Evolutionary conservation across 2,888 invertebrate species (phyloP), one percentile per base, ranked within the genome.

Genomic region (Chalcis sispes): DNA sequence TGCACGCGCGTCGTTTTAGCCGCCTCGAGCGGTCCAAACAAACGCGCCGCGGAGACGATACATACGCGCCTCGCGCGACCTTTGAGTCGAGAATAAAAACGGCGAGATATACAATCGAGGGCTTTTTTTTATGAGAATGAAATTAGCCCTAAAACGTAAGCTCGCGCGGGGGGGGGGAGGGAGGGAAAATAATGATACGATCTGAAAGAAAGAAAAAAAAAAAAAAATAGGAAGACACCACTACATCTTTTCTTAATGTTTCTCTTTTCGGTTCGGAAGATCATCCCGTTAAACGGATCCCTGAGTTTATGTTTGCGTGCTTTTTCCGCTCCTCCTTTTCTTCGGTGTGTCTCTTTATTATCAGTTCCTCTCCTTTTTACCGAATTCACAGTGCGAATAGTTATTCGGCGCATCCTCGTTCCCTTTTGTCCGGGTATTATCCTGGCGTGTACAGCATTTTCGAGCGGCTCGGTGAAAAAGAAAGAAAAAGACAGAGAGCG

Each of bases 261-360:
- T 40, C 52, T 70, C 78, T 80, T 75, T 79, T 77, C 78, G 66
- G 75, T 75, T 40, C 27, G n/a, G 54, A 23, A 82, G 87, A 87
- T 88, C 85, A 88, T 86, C 87, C 87, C 82, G 87, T 86, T 88
- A 88, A 87, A 87, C 86, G 83, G 87, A 87, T 86, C 86, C 85
- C 76, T 65, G 50, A 15, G 29, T 46, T 46, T 50, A 18, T 36
- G 48, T 67, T 54, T 65, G 66, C 72, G 42, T 58, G 74, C 79
- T 81, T 75, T 80, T 42, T 5, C 8, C 46, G n/a, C 23, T 27
- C 46, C 54, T 29, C 15, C 36, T 61, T 56, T 56, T 50, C 50
- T 74, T 75, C 80, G 13, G 42, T 71, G 72, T 59, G 67, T 79
- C 54, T 75, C 74, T 66, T 64, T 76, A 46, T 72, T 75, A 67